A percentile compares a stretch with the other conserved stretches of the same genome.
Conservation (phyloP, 2,888 invertebrate species). For the Tethea ocularis region DNA sequence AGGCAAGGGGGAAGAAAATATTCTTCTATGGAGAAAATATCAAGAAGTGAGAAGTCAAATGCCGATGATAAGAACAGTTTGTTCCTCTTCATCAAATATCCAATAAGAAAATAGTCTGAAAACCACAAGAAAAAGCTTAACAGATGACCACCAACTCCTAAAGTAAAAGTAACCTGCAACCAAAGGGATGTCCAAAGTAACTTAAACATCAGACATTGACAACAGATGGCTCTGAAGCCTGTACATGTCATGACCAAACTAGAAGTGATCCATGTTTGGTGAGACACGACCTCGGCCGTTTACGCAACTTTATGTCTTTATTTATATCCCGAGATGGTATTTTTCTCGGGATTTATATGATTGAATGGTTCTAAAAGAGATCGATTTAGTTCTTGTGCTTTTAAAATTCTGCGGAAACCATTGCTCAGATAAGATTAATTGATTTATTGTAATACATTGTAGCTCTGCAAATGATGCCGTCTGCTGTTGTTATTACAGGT, state of each 20-base stretch:
- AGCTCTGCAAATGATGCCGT: too few relatives aligned
- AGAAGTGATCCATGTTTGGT: constrained; percentile 5
- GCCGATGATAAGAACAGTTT: too few relatives aligned
- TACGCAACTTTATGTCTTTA: constrained; percentile 7
- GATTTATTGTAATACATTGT: too few relatives aligned
- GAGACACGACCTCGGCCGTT: not conserved
- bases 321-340: not conserved
- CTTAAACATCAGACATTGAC: not conserved
- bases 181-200: not conserved
- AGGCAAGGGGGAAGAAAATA: too few relatives aligned
- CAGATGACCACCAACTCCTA: not conserved
- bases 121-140: not conserved
- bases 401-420: too few relatives aligned
- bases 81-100: too few relatives aligned
- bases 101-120: not conserved
- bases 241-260: constrained; percentile 6
- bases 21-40: too few relatives aligned
- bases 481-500: too few relatives aligned
- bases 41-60: too few relatives aligned
- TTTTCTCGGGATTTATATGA: not conserved
- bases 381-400: not conserved
- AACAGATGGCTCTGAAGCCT: constrained; percentile 5
- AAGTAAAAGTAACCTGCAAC: not conserved
- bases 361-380: not conserved
- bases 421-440: too few relatives aligned